Percentiles rank a stretch among this genome's conserved stretches.
phyloP scores from a whole-genome alignment of 2,888 invertebrate genomes.

The Caenorhabditis sp. region DNA sequence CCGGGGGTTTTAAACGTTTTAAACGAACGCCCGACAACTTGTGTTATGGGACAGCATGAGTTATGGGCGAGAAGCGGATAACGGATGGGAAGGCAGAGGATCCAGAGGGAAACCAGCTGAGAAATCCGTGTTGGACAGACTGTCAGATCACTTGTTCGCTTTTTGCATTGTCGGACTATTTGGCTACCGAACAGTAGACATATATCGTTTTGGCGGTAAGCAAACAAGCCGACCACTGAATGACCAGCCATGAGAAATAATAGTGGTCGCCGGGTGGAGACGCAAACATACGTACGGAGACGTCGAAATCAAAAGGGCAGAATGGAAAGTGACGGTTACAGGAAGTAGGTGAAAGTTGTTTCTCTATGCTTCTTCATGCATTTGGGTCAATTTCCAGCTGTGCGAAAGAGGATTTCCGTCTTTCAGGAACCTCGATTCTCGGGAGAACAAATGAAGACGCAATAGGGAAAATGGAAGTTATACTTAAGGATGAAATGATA shows the following conservation, averaged over 20 bases:
- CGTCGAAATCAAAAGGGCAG: constrained; percentile 45
- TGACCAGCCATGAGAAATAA: constrained; percentile 20
- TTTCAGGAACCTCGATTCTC: too few species aligned
- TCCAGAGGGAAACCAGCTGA: constrained; percentile 6
- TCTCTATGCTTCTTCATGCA: constrained; percentile 13
- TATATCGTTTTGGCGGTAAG: constrained; percentile 54
- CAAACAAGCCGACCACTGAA: constrained; percentile 45
- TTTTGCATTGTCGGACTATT: constrained; percentile 7
- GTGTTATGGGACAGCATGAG: constrained; percentile 33
- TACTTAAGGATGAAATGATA: background rate
- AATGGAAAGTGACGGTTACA: constrained; percentile 53
- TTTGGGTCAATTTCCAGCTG: constrained; percentile 37
- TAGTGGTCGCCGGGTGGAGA: constrained; percentile 16
- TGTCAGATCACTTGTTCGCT: constrained; percentile 5
- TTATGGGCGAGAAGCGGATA: constrained; percentile 14
- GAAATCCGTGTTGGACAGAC: background rate
- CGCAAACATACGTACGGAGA: constrained; percentile 14
- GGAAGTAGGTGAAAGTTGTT: constrained; percentile 53
- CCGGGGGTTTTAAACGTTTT: constrained; percentile 23
- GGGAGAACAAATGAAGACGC: too few species aligned
- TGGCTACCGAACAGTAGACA: constrained; percentile 48
- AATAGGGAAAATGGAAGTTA: too few species aligned
- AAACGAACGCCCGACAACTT: background rate
- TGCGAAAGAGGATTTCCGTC: background rate
- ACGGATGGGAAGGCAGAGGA: constrained; percentile 4